Evolutionary conservation across 1,140 invertebrate genomes (phyloP).

Genomic region (Ylistrum balloti): DNA sequence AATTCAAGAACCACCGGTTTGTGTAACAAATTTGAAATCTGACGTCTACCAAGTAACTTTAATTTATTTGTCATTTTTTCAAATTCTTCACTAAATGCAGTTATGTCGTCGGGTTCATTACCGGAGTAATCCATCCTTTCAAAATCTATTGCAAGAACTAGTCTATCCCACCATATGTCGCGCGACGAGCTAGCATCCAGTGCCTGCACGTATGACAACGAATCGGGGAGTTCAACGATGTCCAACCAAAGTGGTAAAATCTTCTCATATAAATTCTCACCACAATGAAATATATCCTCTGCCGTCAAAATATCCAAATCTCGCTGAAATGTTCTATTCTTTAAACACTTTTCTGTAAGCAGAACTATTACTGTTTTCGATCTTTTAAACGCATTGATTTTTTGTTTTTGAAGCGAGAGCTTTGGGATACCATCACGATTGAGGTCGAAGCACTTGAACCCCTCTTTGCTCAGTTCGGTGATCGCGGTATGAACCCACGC

Average conservation of each 20-base stretch:
- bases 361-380: background rate
- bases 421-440: background rate
- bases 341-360: background rate
- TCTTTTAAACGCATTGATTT: background rate
- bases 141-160: background rate
- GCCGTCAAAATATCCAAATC: background rate
- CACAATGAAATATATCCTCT: background rate
- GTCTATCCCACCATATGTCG: background rate
- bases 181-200: background rate
- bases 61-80: slow-evolving; percentile 6
- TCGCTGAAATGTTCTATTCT: background rate
- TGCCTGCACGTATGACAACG: background rate
- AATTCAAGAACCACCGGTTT: background rate
- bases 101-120: background rate
- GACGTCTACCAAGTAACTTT: background rate
- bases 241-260: background rate
- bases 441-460: background rate
- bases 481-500: background rate
- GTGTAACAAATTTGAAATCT: slow-evolving; percentile 5
- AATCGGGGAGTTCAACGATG: background rate
- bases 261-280: background rate
- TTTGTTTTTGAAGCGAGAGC: background rate
- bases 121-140: background rate
- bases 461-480: background rate
- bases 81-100: background rate